A percentile compares a stretch with the other conserved stretches of the same genome.
Conservation (phyloP, 2,888 invertebrate genomes). For the Notodonta ziczac region DNA sequence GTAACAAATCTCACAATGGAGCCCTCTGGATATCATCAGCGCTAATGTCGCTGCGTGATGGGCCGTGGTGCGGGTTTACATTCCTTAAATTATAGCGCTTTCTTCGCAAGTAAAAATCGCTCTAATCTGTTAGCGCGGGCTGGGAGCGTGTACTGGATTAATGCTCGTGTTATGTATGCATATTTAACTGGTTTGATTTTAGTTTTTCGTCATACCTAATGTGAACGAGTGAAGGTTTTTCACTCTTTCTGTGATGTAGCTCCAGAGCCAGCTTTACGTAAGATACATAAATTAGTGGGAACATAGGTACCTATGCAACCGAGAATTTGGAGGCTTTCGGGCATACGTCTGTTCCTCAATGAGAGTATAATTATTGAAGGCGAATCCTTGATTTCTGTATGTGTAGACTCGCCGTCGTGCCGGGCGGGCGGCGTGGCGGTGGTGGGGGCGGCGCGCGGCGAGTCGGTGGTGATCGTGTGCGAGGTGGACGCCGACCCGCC, state of each 20-base stretch:
- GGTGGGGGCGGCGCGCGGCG: constrained; percentile 95
- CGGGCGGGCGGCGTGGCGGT: constrained; percentile 90
- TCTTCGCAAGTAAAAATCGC: constrained; percentile 4
- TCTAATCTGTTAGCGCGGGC: constrained; percentile 2
- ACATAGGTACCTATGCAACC: too few species aligned
- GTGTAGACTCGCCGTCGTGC: constrained; percentile 92
- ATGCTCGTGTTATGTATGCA: not conserved
- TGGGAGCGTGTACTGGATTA: constrained; percentile 28
- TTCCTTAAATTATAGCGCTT: constrained; percentile 7
- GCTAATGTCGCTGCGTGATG: constrained; percentile 7
- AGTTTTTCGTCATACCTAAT: not conserved
- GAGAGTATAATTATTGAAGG: too few species aligned
- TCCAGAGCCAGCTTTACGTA: too few species aligned
- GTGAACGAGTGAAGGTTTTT: too few species aligned
- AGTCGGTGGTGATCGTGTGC: constrained; percentile 93
- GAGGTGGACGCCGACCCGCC: constrained; percentile 97
- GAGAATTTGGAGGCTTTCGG: too few species aligned
- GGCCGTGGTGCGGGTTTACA: constrained; percentile 1
- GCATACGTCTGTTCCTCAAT: too few species aligned
- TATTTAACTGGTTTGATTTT: not conserved
- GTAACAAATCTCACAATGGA: constrained; percentile 9
- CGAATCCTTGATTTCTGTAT: not conserved
- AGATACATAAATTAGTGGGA: too few species aligned
- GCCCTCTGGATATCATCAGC: constrained; percentile 5
- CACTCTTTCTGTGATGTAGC: too few species aligned